Base-by-base conservation (phyloP, 2,113 vertebrate genomes). In the Myocastor coypus region DNA sequence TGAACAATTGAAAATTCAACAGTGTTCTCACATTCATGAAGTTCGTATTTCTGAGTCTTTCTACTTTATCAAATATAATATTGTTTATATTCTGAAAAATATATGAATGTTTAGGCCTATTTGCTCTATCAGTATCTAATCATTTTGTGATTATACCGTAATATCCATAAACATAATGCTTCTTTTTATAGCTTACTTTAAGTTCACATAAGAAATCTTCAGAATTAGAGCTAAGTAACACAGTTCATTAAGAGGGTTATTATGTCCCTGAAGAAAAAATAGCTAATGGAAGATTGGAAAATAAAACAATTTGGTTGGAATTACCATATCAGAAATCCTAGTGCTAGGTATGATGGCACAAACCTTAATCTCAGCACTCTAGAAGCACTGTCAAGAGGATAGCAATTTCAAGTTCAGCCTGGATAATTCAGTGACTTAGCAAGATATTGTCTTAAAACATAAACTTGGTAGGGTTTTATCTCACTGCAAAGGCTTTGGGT, bases 231-330 rank as follows among this genome's bases (percentile, higher is more conserved):
- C 10, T 26, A 75, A 64, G 40, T 46, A 81, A 61, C 61, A 91
- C 10, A 73, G n/a, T 11, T 32, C 40, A 6, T 26, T 92, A 42
- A 26, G 40, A 89, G 37, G 5, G 9, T 78, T 12, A 83, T 17
- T 83, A 40, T 61, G 30, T 94, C 17, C 52, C 71, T 12, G 3
- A 68, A 59, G 20, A 52, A 42, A 32, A 40, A 75, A 61, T 91
- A 83, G 0, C 5, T 96, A 26, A 7, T 52, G 19, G 61, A 22
- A 0, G 2, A 3, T 24, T 17, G 50, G 3, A 13, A 5, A 17
- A 26, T 37, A 14, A 5, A 2, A 1, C 0, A 77, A 2, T 46
- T 0, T 0, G n/a, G 3, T 46, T 89, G 0, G 8, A 91, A 78
- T 87, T 22, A 46, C 0, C 55, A 87, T 5, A 77, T 20, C 32